phyloP scores from a whole-genome alignment of 2,113 vertebrate species.

The Eublepharis macularius region DNA sequence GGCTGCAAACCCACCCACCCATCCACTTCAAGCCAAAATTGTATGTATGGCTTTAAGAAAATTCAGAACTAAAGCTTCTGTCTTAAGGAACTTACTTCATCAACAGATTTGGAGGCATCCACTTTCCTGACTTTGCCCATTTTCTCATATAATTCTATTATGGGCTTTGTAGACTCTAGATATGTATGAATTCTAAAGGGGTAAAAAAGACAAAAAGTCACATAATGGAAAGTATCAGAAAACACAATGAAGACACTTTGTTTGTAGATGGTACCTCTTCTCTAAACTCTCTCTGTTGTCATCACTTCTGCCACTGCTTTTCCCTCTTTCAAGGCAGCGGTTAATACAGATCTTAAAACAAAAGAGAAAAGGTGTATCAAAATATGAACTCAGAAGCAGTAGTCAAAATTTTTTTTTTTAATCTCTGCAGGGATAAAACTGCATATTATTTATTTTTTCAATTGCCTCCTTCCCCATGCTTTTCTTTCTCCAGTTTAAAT shows the following conservation, averaged over 20 bases:
- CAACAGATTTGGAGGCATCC: conserved; percentile 89
- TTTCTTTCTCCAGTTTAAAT: too few relatives aligned
- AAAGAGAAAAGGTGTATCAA: conserved; percentile 24
- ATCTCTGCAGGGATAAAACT: conserved; percentile 37
- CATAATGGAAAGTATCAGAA: not conserved
- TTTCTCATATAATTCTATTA: conserved; percentile 90
- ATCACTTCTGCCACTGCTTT: conserved; percentile 93
- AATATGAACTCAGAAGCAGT: not conserved
- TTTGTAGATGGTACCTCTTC: conserved; percentile 82
- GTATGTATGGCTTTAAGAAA: not conserved
- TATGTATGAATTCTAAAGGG: conserved; percentile 92
- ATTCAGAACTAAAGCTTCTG: not conserved
- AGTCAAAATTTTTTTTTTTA: conserved; percentile 17
- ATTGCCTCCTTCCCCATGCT: too few relatives aligned
- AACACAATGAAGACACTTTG: not conserved
- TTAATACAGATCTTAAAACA: conserved; percentile 85
- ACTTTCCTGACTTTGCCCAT: conserved; percentile 91
- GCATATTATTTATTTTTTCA: too few relatives aligned
- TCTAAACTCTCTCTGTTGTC: conserved; percentile 96
- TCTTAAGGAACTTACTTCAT: conserved; percentile 81
- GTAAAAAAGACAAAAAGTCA: conserved; percentile 28
- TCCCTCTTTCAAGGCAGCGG: conserved; percentile 93
- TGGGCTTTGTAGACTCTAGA: conserved; percentile 90
- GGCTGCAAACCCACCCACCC: not conserved
- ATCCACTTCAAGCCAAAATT: too few relatives aligned